Conservation (phyloP, 2,113 vertebrate genomes). For the Charina bottae region DNA sequence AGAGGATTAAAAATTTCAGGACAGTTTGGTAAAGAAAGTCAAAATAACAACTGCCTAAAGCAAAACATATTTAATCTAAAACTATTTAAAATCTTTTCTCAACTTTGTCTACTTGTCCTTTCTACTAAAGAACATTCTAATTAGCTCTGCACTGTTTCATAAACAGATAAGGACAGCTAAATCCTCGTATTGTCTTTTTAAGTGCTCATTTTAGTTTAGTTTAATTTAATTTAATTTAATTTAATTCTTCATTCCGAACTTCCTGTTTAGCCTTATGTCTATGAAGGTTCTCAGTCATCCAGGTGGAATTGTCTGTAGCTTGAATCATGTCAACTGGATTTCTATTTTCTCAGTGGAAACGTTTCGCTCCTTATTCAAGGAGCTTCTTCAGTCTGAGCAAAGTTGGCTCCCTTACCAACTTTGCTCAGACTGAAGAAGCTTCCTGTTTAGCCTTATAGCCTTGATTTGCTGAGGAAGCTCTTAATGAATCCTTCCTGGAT, state of each 20-base stretch:
- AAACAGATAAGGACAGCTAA: neutral
- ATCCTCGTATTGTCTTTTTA: neutral
- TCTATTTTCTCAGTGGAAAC: too few species aligned
- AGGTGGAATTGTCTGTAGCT: too few species aligned
- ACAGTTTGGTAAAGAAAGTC: neutral
- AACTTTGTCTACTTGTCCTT: neutral
- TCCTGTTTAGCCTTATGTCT: neutral
- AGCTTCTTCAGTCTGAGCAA: too few species aligned
- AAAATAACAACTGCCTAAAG: neutral
- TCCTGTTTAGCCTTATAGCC: neutral
- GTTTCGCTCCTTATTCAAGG: too few species aligned
- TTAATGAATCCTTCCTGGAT: neutral
- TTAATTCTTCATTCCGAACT: neutral
- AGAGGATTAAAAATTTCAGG: neutral
- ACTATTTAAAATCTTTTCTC: neutral
- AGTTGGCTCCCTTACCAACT: too few species aligned
- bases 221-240: neutral
- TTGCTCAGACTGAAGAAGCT: too few species aligned
- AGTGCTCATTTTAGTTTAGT: neutral
- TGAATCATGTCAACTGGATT: too few species aligned
- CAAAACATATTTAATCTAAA: neutral
- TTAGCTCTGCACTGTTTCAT: neutral
- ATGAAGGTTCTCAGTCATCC: too few species aligned
- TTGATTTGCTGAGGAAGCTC: neutral
- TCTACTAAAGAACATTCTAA: neutral